Conservation (phyloP, 2,888 invertebrate genomes). For the Encarsia formosa region DNA sequence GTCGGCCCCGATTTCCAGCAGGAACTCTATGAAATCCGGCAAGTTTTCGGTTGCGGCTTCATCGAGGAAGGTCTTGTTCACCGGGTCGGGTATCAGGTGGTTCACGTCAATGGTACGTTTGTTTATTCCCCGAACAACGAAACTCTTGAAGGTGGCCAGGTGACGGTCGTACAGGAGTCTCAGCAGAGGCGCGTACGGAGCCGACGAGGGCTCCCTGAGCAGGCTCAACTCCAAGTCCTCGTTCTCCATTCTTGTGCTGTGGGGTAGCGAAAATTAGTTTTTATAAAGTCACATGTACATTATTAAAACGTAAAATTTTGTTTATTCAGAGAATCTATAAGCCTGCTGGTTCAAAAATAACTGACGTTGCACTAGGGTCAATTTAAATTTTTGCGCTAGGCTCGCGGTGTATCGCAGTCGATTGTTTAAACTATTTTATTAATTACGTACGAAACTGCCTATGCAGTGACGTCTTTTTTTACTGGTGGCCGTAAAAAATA, state of each 20-base stretch:
- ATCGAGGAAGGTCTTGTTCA: conserved; percentile 61
- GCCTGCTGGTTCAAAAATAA: no score
- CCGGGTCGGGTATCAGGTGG: conserved; percentile 57
- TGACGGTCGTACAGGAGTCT: conserved; percentile 27
- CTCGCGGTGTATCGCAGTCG: no score
- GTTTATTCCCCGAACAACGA: conserved; percentile 27
- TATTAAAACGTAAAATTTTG: no score
- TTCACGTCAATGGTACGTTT: conserved; percentile 51
- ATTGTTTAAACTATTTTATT: no score
- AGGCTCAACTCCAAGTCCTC: conserved; percentile 28
- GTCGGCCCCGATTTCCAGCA: conserved; percentile 61
- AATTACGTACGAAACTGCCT: no score
- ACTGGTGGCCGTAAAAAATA: no score
- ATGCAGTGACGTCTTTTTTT: no score
- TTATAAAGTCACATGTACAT: no score
- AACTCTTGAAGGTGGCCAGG: conserved; percentile 32
- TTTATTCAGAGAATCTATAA: no score
- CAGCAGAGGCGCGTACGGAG: conserved; percentile 15
- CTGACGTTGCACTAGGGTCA: no score
- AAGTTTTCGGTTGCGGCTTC: conserved; percentile 57
- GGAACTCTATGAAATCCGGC: conserved; percentile 56
- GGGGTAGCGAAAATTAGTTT: no score
- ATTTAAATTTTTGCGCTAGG: no score
- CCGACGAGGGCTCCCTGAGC: conserved; percentile 18
- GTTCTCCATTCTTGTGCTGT: conserved; percentile 29